A percentile compares a stretch with the other conserved stretches of the same genome.
phyloP scores from a whole-genome alignment of 2,113 vertebrate species.

The Prietella phreatophila region DNA sequence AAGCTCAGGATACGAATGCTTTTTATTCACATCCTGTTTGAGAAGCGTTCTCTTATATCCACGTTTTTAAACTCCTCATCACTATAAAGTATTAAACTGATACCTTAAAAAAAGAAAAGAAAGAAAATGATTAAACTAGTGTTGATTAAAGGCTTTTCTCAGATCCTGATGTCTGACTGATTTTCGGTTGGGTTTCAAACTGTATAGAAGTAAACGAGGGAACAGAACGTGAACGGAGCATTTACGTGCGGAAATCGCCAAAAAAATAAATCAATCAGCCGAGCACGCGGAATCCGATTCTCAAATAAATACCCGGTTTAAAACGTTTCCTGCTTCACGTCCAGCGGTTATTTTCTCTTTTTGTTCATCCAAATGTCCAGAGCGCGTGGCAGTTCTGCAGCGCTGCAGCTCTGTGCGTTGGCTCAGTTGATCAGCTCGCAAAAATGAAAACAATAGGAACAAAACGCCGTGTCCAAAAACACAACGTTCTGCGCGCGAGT shows the following conservation, averaged over 20 bases:
- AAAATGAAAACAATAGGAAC: neutral
- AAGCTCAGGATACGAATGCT: neutral
- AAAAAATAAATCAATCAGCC: no score
- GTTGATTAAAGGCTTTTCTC: neutral
- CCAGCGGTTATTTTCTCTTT: neutral
- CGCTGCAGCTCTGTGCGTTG: neutral
- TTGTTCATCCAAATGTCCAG: neutral
- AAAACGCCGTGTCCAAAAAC: neutral
- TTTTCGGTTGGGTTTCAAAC: neutral
- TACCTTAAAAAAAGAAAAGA: no score
- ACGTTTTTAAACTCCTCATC: neutral
- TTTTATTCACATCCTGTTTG: neutral
- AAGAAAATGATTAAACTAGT: conserved; percentile 11
- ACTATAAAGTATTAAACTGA: neutral
- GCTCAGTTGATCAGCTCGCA: neutral
- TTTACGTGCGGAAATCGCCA: neutral
- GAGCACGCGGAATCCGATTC: neutral
- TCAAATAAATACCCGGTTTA: neutral
- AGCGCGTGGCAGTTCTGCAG: neutral
- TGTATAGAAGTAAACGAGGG: neutral
- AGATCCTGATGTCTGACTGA: neutral
- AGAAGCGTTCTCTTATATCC: neutral
- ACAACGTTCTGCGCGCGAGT: neutral
- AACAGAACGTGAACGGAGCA: neutral
- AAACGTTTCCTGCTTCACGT: neutral